Conservation (phyloP, 2,797 vertebrate species). For the Arrhamphus sclerolepis region DNA sequence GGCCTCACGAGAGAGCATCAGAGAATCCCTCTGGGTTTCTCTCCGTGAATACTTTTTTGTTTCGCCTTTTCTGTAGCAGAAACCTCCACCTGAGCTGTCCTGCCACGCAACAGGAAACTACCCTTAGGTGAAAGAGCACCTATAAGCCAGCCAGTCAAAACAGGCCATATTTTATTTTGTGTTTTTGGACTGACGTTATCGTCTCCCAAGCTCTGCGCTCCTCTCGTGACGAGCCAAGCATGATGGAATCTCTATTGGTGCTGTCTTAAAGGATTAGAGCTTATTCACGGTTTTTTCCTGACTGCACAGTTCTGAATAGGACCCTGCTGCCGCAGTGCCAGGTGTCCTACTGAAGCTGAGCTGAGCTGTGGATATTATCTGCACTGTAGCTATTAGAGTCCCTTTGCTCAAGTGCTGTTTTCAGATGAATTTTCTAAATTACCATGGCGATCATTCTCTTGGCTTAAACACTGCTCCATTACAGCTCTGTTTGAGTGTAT, state of each 20-base stretch:
- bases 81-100: slow-evolving; percentile 55
- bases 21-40: slow-evolving; percentile 38
- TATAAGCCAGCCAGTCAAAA: slow-evolving; percentile 71
- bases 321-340: slow-evolving; percentile 49
- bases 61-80: slow-evolving; percentile 52
- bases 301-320: slow-evolving; percentile 60
- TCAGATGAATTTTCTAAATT: slow-evolving; percentile 1
- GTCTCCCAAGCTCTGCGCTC: slow-evolving; percentile 61
- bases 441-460: not conserved
- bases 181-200: slow-evolving; percentile 66
- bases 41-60: slow-evolving; percentile 53
- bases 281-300: slow-evolving; percentile 64
- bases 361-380: slow-evolving; percentile 25
- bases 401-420: slow-evolving; percentile 13
- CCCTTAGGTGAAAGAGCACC: slow-evolving; percentile 50
- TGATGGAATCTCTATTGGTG: slow-evolving; percentile 73
- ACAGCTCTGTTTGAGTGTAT: slow-evolving; percentile 23
- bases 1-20: slow-evolving; percentile 30
- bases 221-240: slow-evolving; percentile 67
- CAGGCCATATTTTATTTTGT: slow-evolving; percentile 72
- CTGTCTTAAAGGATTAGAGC: slow-evolving; percentile 74
- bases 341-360: slow-evolving; percentile 38
- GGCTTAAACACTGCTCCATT: slow-evolving; percentile 12
- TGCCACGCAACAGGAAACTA: slow-evolving; percentile 64
- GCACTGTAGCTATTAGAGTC: slow-evolving; percentile 15